Evolutionary conservation across 2,113 vertebrate species (phyloP).

Genomic region (Heptranchias perlo): DNA sequence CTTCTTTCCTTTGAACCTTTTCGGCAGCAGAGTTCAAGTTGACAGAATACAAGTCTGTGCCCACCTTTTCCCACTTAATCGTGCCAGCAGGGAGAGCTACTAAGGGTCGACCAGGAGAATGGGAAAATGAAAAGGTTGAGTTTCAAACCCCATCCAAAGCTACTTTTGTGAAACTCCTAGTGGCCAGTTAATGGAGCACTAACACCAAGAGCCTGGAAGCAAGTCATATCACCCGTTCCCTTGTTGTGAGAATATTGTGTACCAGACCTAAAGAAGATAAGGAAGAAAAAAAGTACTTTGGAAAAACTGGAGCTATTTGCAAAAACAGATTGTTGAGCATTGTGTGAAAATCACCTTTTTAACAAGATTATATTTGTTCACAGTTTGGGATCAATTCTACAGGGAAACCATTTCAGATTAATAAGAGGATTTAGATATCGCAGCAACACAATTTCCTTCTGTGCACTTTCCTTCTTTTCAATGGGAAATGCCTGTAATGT

Average conservation of each 20-base stretch:
- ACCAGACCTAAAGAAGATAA: background rate
- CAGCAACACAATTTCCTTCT: background rate
- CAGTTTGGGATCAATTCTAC: background rate
- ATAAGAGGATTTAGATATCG: background rate
- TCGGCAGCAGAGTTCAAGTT: background rate
- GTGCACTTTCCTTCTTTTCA: background rate
- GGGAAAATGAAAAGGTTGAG: background rate
- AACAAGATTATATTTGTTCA: slow-evolving; percentile 1
- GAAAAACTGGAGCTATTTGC: background rate
- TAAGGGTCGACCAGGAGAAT: background rate
- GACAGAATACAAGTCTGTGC: background rate
- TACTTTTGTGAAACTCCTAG: background rate
- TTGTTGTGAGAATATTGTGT: background rate
- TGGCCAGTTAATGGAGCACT: background rate
- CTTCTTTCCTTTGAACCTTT: background rate
- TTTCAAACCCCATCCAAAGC: background rate
- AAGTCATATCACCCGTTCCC: background rate
- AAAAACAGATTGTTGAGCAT: background rate
- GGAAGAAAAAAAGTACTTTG: background rate
- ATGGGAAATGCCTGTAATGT: background rate
- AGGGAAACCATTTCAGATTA: slow-evolving; percentile 16
- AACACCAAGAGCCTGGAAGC: background rate
- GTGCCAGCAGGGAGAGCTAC: background rate
- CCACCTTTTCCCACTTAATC: background rate
- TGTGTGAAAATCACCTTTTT: slow-evolving; percentile 22